Percentiles rank a stretch among this genome's conserved stretches.
phyloP scores from a whole-genome alignment of 2,113 vertebrate genomes.

The Pitta sordida region DNA sequence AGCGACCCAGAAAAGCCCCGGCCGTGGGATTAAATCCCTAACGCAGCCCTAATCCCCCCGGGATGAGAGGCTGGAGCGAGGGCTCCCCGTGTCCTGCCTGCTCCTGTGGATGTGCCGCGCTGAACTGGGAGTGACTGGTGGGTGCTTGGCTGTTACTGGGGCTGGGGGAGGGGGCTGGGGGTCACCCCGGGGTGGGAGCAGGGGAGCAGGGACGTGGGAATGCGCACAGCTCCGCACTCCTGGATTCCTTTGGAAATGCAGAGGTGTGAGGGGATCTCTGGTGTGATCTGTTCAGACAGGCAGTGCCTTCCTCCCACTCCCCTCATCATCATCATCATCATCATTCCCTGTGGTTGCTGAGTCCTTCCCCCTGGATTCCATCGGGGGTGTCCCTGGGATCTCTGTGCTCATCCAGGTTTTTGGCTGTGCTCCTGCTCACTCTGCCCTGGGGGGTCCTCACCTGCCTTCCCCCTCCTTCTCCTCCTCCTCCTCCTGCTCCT shows the following conservation, averaged over 20 bases:
- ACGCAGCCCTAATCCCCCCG: not conserved
- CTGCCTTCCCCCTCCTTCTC: not conserved
- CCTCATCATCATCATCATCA: not conserved
- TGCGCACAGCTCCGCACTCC: fast-evolving
- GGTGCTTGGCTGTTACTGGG: not conserved
- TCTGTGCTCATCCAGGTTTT: fast-evolving
- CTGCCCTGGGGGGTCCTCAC: not conserved
- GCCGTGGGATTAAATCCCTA: constrained; percentile 21
- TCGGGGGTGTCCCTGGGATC: fast-evolving
- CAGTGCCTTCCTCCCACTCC: not conserved
- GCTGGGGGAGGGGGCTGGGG: not conserved
- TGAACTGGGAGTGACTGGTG: not conserved
- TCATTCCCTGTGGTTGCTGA: not conserved
- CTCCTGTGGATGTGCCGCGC: fast-evolving
- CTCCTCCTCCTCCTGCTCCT: not conserved
- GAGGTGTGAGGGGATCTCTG: not conserved
- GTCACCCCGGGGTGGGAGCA: not conserved
- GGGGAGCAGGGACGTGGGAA: fast-evolving
- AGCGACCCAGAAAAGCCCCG: constrained; percentile 20
- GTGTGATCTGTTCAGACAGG: not conserved
- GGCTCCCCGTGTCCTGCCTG: fast-evolving
- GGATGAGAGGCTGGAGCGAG: not conserved
- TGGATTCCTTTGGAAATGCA: not conserved
- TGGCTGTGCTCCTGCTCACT: not conserved
- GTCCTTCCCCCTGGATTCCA: not conserved